Evolutionary conservation across 2,797 vertebrate species (phyloP), one percentile per base, ranked within the genome.

Genomic region (Urophycis tenuis): DNA sequence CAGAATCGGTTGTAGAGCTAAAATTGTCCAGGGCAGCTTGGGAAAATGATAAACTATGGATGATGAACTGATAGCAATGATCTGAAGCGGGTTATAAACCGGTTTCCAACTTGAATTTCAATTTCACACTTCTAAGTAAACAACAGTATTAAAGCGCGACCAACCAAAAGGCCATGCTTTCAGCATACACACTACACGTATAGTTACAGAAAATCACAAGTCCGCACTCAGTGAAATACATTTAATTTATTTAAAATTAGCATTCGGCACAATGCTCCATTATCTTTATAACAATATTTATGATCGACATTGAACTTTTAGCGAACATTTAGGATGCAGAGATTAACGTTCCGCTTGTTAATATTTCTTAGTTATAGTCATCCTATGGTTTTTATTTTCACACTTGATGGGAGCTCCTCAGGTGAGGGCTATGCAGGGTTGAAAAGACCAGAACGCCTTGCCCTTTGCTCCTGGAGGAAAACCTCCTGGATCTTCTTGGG

Each of bases 401-500:
- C 49, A 60, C 5, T 60, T 12, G 12, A 41, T 36, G 36, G 36
- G 6, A 2, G 9, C 11, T 64, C 60, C 10, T 64, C 60, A 12
- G 10, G 25, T 64, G n/a, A 12, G 5, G 60, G 22, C 5, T 60
- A 6, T 60, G 53, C 53, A 60, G 22, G 22, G 22, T 60, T 29
- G n/a, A 1, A 29, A 64, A 1, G n/a, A 64, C 53, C 8, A 64
- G 60, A 3, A 9, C 0, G 15, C 9, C 10, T 14, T 67, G 0
- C 60, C 14, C n/a, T n/a, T n/a, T n/a, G n/a, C n/a, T 67, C 60
- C 25, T 2, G 10, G 6, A 6, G 6, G 49, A 81, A 86, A 85
- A 90, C 0, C 19, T 29, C 31, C 0, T 92, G 91, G 30, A 94
- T 92, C 75, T 92, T 90, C 0, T 3, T 90, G 0, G 96, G 97